Conservation (phyloP, 1,140 invertebrate genomes). For the Lamellibrachia luymesi region DNA sequence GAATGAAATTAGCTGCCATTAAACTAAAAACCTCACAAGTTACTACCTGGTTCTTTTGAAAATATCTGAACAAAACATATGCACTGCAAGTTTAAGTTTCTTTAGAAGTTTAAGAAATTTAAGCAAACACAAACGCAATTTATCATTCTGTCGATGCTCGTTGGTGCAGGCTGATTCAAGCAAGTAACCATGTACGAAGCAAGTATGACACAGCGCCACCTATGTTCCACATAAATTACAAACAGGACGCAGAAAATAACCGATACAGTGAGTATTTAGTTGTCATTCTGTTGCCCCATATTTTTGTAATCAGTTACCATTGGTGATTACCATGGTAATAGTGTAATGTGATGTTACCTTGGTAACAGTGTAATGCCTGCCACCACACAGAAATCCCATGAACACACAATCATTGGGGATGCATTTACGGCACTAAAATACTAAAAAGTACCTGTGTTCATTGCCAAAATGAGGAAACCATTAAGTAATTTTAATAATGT, state of each 20-base stretch:
- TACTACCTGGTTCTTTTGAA: no score
- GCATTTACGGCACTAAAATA: neutral
- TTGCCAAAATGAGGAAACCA: neutral
- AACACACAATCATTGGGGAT: neutral
- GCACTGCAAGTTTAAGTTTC: neutral
- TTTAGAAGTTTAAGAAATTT: neutral
- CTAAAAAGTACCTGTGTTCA: neutral
- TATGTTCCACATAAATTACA: conserved; percentile 15
- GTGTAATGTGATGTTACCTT: neutral
- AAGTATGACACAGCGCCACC: neutral
- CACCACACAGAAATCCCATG: neutral
- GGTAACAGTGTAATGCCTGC: neutral
- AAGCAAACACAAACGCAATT: neutral
- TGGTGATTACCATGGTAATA: neutral
- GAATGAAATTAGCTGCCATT: no score
- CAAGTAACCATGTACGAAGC: neutral
- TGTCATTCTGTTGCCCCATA: neutral
- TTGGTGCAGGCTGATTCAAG: conserved; percentile 16
- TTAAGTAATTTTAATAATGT: no score
- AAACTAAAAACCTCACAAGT: no score
- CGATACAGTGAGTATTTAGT: neutral
- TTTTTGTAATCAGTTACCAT: neutral
- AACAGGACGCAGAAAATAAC: conserved; percentile 9
- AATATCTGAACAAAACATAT: no score
- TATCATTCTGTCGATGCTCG: neutral